Evolutionary conservation across 2,888 invertebrate genomes (phyloP).

Genomic region (Seira sanloemensis): DNA sequence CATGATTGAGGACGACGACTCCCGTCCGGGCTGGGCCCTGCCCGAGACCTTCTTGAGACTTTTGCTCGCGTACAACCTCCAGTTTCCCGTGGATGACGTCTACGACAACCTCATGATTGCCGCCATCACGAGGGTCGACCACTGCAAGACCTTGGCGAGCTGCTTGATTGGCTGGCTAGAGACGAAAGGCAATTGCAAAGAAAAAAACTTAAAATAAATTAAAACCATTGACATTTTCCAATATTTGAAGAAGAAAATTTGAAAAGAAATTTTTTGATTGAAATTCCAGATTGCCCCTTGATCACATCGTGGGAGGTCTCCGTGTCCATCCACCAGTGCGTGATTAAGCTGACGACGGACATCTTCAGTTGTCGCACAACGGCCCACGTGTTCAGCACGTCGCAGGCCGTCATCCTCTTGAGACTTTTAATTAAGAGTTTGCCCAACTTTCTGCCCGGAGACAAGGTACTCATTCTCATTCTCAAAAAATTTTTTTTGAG

Average conservation of each 20-base stretch:
- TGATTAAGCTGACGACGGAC: slow-evolving; percentile 15
- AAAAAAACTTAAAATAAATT: not conserved
- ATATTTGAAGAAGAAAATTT: no score
- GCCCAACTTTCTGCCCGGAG: slow-evolving; percentile 14
- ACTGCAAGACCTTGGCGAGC: slow-evolving; percentile 11
- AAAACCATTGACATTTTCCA: no score
- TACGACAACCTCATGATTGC: slow-evolving; percentile 16
- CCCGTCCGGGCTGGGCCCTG: slow-evolving; percentile 22
- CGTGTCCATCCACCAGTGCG: slow-evolving; percentile 24
- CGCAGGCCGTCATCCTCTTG: slow-evolving; percentile 7
- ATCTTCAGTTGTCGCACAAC: slow-evolving; percentile 24
- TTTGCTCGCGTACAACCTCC: slow-evolving; percentile 16
- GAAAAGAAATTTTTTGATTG: no score
- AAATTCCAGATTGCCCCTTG: slow-evolving; percentile 17
- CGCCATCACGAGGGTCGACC: not conserved
- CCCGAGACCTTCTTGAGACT: slow-evolving; percentile 9
- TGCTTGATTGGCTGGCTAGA: slow-evolving; percentile 26
- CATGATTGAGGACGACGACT: slow-evolving; percentile 17
- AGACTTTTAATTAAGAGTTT: not conserved
- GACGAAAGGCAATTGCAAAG: slow-evolving; percentile 5
- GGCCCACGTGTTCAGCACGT: slow-evolving; percentile 11
- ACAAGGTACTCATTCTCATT: no score
- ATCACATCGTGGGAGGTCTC: slow-evolving; percentile 23
- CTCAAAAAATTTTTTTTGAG: no score
- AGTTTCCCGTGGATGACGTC: slow-evolving; percentile 10